Percentiles rank a stretch among this genome's conserved stretches.
Evolutionary conservation across 2,888 invertebrate species (phyloP).

Genomic region (Athripsodes cinereus): DNA sequence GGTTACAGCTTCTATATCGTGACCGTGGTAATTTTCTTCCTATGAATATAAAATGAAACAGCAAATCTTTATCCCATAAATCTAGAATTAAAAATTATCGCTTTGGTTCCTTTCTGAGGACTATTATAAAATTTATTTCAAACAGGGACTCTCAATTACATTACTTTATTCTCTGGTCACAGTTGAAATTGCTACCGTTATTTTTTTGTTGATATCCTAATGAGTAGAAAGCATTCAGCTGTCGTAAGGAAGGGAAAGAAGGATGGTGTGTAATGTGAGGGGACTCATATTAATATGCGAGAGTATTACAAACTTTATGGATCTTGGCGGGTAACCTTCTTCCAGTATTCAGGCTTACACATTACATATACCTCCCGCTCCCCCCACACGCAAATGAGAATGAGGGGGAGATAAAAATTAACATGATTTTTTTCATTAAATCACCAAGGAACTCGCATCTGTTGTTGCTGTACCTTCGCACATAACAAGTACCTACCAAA

Average conservation of each 20-base stretch:
- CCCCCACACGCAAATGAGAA: not conserved
- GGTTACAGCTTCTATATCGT: too few relatives aligned
- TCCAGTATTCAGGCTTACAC: not conserved
- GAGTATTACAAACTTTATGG: conserved; percentile 1
- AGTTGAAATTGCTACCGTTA: too few relatives aligned
- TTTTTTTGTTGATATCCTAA: not conserved
- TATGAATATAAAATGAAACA: too few relatives aligned
- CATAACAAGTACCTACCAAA: too few relatives aligned
- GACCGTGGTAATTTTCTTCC: too few relatives aligned
- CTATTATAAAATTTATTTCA: too few relatives aligned
- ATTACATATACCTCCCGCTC: not conserved
- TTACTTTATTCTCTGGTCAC: too few relatives aligned
- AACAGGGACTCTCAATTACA: too few relatives aligned
- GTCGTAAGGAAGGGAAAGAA: not conserved
- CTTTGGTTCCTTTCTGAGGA: too few relatives aligned
- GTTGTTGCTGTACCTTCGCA: not conserved
- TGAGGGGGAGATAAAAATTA: not conserved
- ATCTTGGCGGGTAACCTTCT: conserved; percentile 2
- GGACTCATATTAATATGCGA: conserved; percentile 17
- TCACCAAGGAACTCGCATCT: not conserved
- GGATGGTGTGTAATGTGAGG: not conserved
- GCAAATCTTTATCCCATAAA: too few relatives aligned
- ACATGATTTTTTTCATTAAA: conserved; percentile 2
- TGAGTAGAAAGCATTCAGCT: conserved; percentile 12
- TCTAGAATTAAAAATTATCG: too few relatives aligned